Conservation (phyloP, 2,888 invertebrate genomes). For the Drosophila mimetica region DNA sequence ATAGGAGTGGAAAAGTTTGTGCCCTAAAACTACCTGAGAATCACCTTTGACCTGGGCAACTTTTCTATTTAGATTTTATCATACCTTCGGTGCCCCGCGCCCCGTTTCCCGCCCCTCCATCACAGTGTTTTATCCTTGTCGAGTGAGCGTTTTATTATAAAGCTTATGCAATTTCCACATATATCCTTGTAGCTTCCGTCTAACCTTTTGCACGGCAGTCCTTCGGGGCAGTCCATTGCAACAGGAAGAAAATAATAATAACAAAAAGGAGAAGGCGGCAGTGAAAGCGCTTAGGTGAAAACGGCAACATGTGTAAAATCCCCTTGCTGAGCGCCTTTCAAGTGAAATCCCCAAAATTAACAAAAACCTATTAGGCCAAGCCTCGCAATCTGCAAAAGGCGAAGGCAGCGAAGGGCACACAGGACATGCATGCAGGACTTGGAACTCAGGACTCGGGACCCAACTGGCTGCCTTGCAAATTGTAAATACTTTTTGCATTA, state of each 20-base stretch:
- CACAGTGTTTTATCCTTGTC: constrained; percentile 12
- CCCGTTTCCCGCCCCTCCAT: background rate
- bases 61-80: constrained; percentile 44
- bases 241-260: constrained; percentile 28
- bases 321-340: constrained; percentile 60
- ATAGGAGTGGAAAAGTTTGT: constrained; percentile 45
- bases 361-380: constrained; percentile 75
- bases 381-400: constrained; percentile 53
- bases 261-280: constrained; percentile 9
- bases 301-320: constrained; percentile 63
- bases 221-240: constrained; percentile 30
- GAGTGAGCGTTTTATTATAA: constrained; percentile 64
- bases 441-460: constrained; percentile 2
- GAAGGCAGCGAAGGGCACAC: constrained; percentile 10
- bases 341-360: constrained; percentile 68
- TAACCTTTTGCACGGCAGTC: constrained; percentile 32
- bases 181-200: constrained; percentile 47
- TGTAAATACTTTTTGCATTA: constrained; percentile 77
- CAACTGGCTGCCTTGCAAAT: constrained; percentile 62
- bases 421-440: constrained; percentile 26
- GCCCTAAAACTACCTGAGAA: constrained; percentile 26
- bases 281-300: constrained; percentile 28
- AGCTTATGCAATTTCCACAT: constrained; percentile 72
- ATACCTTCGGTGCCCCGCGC: background rate
- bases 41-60: constrained; percentile 58